Evolutionary conservation across 2,888 invertebrate species (phyloP).

Genomic region (Cosmorhoe ocellata): DNA sequence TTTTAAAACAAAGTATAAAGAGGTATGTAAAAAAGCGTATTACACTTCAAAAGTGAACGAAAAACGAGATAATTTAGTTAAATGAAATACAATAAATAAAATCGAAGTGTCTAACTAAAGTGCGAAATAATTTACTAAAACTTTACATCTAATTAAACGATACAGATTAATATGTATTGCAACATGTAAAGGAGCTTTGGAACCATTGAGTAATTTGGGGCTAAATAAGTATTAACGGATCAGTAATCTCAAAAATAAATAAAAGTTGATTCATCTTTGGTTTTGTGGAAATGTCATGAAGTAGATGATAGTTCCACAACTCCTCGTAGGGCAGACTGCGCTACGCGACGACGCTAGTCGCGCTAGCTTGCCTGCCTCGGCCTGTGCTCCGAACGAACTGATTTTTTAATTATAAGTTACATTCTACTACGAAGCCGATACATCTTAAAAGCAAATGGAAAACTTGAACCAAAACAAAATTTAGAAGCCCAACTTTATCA

Average conservation of each 20-base stretch:
- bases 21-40: slow-evolving; percentile 80
- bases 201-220: slow-evolving; percentile 71
- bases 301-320: slow-evolving; percentile 73
- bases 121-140: slow-evolving; percentile 81
- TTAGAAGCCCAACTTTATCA: slow-evolving; percentile 33
- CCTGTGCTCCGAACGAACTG: slow-evolving; percentile 54
- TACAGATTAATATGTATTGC: slow-evolving; percentile 75
- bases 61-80: slow-evolving; percentile 73
- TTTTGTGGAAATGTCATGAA: slow-evolving; percentile 57
- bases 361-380: slow-evolving; percentile 37
- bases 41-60: slow-evolving; percentile 77
- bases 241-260: slow-evolving; percentile 70
- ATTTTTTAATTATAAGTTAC: slow-evolving; percentile 76
- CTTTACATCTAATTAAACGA: slow-evolving; percentile 79
- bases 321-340: slow-evolving; percentile 53
- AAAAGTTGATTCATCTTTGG: slow-evolving; percentile 78
- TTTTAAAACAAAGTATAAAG: slow-evolving; percentile 75
- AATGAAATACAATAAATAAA: slow-evolving; percentile 76
- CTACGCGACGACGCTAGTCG: slow-evolving; percentile 30
- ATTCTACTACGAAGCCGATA: slow-evolving; percentile 79
- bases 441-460: slow-evolving; percentile 75
- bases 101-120: slow-evolving; percentile 74
- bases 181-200: slow-evolving; percentile 79
- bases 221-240: slow-evolving; percentile 64
- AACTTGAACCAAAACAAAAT: slow-evolving; percentile 61